Conservation (phyloP, 2,888 invertebrate genomes). For the Ypsolopha sequella region DNA sequence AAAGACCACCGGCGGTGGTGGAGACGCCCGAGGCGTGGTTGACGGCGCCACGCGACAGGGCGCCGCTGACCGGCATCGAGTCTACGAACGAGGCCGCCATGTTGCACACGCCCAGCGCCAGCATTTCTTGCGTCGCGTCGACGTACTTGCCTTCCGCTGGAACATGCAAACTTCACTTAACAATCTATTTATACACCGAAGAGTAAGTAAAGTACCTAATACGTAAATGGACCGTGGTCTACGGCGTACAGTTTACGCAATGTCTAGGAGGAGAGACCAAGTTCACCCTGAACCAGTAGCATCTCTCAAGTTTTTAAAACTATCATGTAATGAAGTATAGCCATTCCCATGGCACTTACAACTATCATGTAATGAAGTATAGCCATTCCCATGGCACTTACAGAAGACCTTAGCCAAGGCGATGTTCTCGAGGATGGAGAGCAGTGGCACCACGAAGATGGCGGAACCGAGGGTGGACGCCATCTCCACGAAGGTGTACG, state of each 20-base stretch:
- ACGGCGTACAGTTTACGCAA: too few relatives aligned
- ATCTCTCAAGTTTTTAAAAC: too few relatives aligned
- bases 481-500: conserved; percentile 78
- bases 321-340: neutral
- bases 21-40: conserved; percentile 94
- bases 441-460: conserved; percentile 87
- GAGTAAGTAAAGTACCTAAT: neutral
- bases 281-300: too few relatives aligned
- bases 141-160: conserved; percentile 81
- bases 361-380: neutral
- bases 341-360: conserved; percentile 37
- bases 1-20: conserved; percentile 88
- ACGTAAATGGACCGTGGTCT: too few relatives aligned
- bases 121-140: conserved; percentile 91
- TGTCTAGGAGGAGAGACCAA: too few relatives aligned
- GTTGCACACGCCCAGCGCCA: conserved; percentile 90
- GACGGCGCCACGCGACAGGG: conserved; percentile 91
- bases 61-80: conserved; percentile 92
- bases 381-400: conserved; percentile 27
- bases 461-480: conserved; percentile 86
- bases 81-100: conserved; percentile 88
- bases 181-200: neutral
- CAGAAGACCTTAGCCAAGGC: conserved; percentile 95
- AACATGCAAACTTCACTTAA: conserved; percentile 10
- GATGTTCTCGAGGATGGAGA: conserved; percentile 92